Conservation (phyloP, 2,113 vertebrate genomes). For the Cricetomys ansorgei region DNA sequence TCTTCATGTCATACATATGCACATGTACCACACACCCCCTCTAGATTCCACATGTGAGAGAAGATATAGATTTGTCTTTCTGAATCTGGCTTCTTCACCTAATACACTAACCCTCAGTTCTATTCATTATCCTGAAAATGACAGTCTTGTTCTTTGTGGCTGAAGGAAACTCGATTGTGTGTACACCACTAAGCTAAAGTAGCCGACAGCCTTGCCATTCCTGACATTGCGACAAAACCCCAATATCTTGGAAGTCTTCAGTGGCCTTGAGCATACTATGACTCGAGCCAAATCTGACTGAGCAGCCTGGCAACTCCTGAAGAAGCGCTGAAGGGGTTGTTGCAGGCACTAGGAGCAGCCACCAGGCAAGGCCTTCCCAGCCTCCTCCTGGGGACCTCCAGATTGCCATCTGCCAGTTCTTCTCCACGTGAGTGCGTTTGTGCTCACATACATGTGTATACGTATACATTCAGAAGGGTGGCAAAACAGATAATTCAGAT, state of each 20-base stretch:
- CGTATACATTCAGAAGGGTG: background rate
- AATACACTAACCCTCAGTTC: background rate
- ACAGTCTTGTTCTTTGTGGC: background rate
- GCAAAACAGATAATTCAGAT: background rate
- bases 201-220: background rate
- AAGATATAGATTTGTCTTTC: background rate
- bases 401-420: background rate
- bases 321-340: background rate
- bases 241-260: background rate
- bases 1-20: background rate
- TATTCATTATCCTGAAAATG: background rate
- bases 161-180: background rate
- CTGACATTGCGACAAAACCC: background rate
- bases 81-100: background rate
- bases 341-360: background rate
- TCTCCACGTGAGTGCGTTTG: accelerated
- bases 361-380: background rate
- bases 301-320: background rate
- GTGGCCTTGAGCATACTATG: background rate
- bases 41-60: background rate
- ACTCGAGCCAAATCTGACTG: background rate
- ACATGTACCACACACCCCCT: accelerated
- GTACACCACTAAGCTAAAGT: background rate
- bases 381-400: background rate
- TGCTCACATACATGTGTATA: background rate